phyloP scores from a whole-genome alignment of 1,140 invertebrate species.

The Conopomorpha cramerella region DNA sequence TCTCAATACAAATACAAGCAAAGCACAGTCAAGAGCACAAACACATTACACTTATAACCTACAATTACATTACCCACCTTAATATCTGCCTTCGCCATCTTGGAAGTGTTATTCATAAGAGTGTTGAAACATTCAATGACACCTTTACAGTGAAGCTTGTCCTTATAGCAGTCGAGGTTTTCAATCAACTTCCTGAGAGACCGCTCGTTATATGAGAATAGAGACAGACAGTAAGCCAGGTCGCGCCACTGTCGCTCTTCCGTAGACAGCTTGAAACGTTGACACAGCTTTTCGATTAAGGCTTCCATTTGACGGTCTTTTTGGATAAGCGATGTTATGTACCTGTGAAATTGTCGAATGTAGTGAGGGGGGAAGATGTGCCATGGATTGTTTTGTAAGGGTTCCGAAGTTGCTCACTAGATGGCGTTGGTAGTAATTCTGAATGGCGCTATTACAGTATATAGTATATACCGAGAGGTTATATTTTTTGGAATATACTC shows the following conservation, averaged over 20 bases:
- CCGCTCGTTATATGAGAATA: conserved; percentile 74
- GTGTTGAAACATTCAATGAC: conserved; percentile 74
- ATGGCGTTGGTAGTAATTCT: too few species aligned
- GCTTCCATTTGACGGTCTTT: conserved; percentile 88
- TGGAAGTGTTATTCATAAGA: conserved; percentile 72
- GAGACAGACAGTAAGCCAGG: conserved; percentile 74
- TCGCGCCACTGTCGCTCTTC: conserved; percentile 82
- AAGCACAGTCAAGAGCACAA: too few species aligned
- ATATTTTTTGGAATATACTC: too few species aligned
- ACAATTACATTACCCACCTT: conserved; percentile 63
- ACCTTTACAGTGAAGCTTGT: conserved; percentile 77
- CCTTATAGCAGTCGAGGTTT: conserved; percentile 77
- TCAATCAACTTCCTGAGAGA: conserved; percentile 78
- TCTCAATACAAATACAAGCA: too few species aligned
- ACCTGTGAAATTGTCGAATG: too few species aligned
- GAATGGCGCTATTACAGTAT: too few species aligned
- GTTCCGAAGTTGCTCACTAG: too few species aligned
- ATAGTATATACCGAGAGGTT: too few species aligned
- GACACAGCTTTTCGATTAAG: conserved; percentile 86
- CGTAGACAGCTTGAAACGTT: conserved; percentile 74
- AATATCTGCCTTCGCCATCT: conserved; percentile 68
- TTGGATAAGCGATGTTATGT: conserved; percentile 79
- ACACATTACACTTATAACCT: too few species aligned
- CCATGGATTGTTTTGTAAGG: too few species aligned
- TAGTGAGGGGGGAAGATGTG: too few species aligned